phyloP scores from a whole-genome alignment of 1,140 invertebrate species.

The Anoplophora glabripennis region DNA sequence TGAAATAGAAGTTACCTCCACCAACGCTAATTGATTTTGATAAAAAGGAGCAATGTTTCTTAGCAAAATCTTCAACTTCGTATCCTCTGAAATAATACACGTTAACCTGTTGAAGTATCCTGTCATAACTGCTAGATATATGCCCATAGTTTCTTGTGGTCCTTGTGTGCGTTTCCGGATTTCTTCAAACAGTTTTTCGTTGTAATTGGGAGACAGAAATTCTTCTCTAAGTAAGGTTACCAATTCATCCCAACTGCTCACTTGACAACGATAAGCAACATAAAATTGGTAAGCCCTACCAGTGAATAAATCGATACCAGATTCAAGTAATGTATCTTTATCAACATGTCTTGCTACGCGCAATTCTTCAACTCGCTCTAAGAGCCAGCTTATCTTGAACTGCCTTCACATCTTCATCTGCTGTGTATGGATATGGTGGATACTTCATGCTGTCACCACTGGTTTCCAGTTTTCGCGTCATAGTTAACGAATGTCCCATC shows the following conservation, averaged over 20 bases:
- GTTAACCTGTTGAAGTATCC: conserved; percentile 34
- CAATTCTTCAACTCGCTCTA: conserved; percentile 35
- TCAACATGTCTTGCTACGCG: conserved; percentile 22
- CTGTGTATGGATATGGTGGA: background rate
- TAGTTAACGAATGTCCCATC: background rate
- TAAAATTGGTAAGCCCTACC: no score
- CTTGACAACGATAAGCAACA: conserved; percentile 15
- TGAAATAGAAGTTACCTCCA: conserved; percentile 15
- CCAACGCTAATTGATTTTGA: no score
- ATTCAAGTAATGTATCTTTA: conserved; percentile 22
- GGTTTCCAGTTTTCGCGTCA: background rate
- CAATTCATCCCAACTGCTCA: conserved; percentile 34
- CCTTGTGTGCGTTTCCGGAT: conserved; percentile 42
- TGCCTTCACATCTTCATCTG: conserved; percentile 5
- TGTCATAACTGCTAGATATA: conserved; percentile 41
- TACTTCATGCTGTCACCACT: conserved; percentile 6
- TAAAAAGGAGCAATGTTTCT: conserved; percentile 16
- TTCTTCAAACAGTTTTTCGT: conserved; percentile 39
- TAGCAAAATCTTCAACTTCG: conserved; percentile 15
- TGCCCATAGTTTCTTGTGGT: conserved; percentile 34
- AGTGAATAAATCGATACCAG: conserved; percentile 36
- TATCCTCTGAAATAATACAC: conserved; percentile 10
- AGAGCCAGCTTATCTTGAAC: conserved; percentile 15
- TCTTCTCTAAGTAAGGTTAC: conserved; percentile 23
- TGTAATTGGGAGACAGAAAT: conserved; percentile 36